Evolutionary conservation across 2,113 vertebrate genomes (phyloP), one percentile per base, ranked within the genome.

Genomic region (Xyliphius kryptos): DNA sequence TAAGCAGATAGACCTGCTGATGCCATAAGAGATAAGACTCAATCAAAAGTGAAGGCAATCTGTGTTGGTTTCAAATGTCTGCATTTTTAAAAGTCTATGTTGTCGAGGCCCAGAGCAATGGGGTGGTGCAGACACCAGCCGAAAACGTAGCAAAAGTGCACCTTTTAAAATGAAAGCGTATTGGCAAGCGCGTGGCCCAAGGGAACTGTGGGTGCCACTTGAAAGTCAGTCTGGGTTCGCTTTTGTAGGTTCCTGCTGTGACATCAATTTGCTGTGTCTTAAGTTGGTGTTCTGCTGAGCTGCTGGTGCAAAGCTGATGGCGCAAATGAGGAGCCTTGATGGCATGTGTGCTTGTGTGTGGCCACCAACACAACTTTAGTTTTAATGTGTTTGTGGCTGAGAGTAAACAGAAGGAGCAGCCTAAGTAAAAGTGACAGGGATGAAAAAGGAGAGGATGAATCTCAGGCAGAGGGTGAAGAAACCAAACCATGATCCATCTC

Each of bases 401-500:
- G 26, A 32, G 19, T 59, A 51, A 21, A 10, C 40, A 14, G 13
- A 41, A 10, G 10, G 13, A 46, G 14, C 14, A 13, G 49, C 43
- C 19, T 20, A 36, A 11, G 38, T 56, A 32, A 14, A 56, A 43
- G 0, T 52, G 50, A 77, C 72, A 67, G 43, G 49, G 44, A 50
- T 44, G 15, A 51, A 57, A 61, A 67, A 64, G 57, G 41, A 62
- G 62, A 43, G 13, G 48, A 63, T 72, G 69, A 68, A 60, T 63
- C 9, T 26, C 55, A 51, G 63, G 55, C 66, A 44, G 53, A 66
- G 72, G 72, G 73, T 71, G 76, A 74, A 77, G 74, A 61, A 53
- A 71, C 20, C 9, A 19, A 21, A 9, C 77, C 77, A 74, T 73
- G 75, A 72, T 78, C 79, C 69, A 73, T 79, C 81, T 77, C 77